Base-by-base conservation (phyloP, 2,113 vertebrate species). In the Alouatta palliata region DNA sequence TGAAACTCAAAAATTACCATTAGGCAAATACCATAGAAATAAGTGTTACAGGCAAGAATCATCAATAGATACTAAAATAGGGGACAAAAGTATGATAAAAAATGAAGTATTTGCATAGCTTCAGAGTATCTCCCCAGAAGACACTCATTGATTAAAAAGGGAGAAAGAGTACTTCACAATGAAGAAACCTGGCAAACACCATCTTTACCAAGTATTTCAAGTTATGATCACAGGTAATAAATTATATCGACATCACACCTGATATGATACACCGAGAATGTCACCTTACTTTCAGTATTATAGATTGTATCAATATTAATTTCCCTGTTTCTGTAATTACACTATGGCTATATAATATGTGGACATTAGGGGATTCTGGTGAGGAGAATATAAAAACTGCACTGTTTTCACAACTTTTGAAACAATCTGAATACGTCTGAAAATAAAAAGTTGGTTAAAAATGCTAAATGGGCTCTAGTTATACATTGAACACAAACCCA, bases 391-490 rank as follows among this genome's bases (percentile, higher is more conserved):
- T 45, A 27, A 30, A 8, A 92, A 80, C 2, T 21, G 6, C 12
- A 37, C 17, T 23, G 45, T 84, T 68, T 79, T 49, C 37, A 2
- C 21, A 87, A 80, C 8, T 40, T 77, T 81, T 75, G 8, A 56
- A 37, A 79, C 61, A 54, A 11, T 84, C 45, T 92, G 81, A 85
- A 93, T 40, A 66, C 80, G 54, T 70, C 58, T 70, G 47, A 47
- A 91, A 87, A 87, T 70, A 58, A 84, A 87, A 70, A 47, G 8
- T 70, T 76, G 35, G 84, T 91, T n/a, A 27, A 95, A 75, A 89
- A 70, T 16, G 66, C 11, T 75, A 88, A 86, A 85, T 61, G 54
- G 56, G 40, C 5, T 84, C 64, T 9, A 25, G 76, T 73, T 23
- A 75, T 56, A 91, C 12, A 80, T 17, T 49, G 45, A 84, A 92